These are phyloP conservation scores for Drosophila yakuba DNA, from an alignment of 1,140 invertebrate species.

Conservation along the genomic window DNA sequence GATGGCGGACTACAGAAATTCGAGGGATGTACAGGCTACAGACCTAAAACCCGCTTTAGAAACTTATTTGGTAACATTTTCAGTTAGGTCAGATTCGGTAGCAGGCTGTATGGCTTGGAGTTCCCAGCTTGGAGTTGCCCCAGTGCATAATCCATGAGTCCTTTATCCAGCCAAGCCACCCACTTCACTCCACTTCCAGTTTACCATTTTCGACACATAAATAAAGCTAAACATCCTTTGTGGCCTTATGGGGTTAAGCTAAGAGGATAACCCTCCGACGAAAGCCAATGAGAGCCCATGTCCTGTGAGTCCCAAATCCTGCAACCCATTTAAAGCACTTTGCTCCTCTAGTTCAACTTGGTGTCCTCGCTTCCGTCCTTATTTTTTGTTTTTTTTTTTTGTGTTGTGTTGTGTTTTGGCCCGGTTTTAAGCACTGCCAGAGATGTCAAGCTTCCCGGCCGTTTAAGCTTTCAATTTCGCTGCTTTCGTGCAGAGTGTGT, in stretches of 20 bases:
- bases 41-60: background rate
- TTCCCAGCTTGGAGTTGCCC: slow-evolving; percentile 1
- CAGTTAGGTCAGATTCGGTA: background rate
- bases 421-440: slow-evolving; percentile 49
- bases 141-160: slow-evolving; percentile 33
- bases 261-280: slow-evolving; percentile 51
- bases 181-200: slow-evolving; percentile 9
- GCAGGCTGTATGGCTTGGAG: background rate
- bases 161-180: background rate
- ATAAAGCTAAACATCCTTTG: slow-evolving; percentile 73
- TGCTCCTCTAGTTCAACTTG: slow-evolving; percentile 26
- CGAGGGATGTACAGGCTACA: background rate
- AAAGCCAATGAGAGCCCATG: slow-evolving; percentile 52
- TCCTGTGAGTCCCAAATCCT: slow-evolving; percentile 26
- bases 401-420: slow-evolving; percentile 18
- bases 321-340: slow-evolving; percentile 63
- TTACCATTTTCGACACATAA: slow-evolving; percentile 60
- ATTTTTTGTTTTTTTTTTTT: slow-evolving; percentile 12
- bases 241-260: slow-evolving; percentile 70
- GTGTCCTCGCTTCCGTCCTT: slow-evolving; percentile 11
- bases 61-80: background rate
- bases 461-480: slow-evolving; percentile 72
- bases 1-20: background rate
- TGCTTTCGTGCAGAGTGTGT: slow-evolving; percentile 27
- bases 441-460: slow-evolving; percentile 39